phyloP scores from a whole-genome alignment of 2,888 invertebrate genomes.

The Nasonovia ribisnigri region DNA sequence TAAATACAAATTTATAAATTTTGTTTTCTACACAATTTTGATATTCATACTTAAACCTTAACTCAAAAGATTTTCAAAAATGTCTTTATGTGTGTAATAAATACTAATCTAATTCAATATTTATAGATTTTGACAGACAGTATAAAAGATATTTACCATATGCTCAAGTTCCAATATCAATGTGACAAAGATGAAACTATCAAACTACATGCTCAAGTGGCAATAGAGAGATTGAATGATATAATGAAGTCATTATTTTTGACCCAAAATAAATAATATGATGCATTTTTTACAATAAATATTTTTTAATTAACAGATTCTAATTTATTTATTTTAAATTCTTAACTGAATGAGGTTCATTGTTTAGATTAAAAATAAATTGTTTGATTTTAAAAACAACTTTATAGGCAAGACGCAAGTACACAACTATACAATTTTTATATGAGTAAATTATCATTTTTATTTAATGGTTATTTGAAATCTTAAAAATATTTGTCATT shows the following conservation, averaged over 20 bases:
- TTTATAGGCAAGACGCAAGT: background rate
- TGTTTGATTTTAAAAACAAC: background rate
- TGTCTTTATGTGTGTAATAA: background rate
- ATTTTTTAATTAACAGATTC: background rate
- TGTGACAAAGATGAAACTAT: slow-evolving; percentile 79
- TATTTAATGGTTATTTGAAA: background rate
- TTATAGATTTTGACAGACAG: slow-evolving; percentile 76
- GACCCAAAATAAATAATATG: background rate
- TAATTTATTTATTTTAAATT: background rate
- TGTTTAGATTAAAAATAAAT: background rate
- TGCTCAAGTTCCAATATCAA: slow-evolving; percentile 77
- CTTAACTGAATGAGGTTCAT: background rate
- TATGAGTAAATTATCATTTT: background rate
- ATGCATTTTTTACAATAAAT: background rate
- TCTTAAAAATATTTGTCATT: background rate
- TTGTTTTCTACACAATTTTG: background rate
- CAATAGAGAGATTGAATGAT: slow-evolving; percentile 76
- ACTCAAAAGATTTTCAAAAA: background rate
- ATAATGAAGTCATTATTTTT: slow-evolving; percentile 65
- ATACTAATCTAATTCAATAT: background rate
- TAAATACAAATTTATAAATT: background rate
- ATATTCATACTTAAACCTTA: background rate
- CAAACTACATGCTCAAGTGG: slow-evolving; percentile 81
- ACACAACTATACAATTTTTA: background rate
- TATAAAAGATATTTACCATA: slow-evolving; percentile 79